phyloP scores from a whole-genome alignment of 1,140 invertebrate genomes.

The Lutraria rhynchaena region DNA sequence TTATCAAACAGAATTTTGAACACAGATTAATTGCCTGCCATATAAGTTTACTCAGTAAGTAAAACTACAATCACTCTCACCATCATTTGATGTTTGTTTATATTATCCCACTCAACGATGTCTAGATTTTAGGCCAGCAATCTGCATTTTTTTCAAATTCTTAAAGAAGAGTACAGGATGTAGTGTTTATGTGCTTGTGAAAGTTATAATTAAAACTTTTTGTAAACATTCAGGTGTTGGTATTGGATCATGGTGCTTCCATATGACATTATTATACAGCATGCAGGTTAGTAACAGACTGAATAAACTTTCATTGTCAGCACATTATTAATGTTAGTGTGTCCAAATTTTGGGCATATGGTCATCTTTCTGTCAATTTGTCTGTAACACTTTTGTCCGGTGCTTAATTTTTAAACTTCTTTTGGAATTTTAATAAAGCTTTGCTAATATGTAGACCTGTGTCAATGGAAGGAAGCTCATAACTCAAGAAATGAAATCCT shows the following conservation, averaged over 20 bases:
- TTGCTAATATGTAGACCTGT: background rate
- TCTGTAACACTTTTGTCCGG: background rate
- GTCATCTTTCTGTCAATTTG: background rate
- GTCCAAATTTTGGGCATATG: background rate
- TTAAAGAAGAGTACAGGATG: too few relatives aligned
- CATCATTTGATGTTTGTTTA: too few relatives aligned
- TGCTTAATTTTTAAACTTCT: background rate
- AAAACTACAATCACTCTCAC: too few relatives aligned
- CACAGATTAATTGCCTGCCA: slow-evolving; percentile 78
- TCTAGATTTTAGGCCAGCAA: too few relatives aligned
- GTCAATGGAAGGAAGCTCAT: background rate
- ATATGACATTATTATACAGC: slow-evolving; percentile 83
- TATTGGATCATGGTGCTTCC: slow-evolving; percentile 83
- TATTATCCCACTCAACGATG: too few relatives aligned
- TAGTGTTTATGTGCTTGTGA: too few relatives aligned
- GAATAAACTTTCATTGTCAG: background rate
- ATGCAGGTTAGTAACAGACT: slow-evolving; percentile 79
- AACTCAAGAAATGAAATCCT: too few relatives aligned
- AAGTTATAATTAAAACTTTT: too few relatives aligned
- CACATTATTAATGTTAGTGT: background rate
- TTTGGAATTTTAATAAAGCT: background rate
- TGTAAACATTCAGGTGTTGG: slow-evolving; percentile 81
- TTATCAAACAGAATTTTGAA: slow-evolving; percentile 73
- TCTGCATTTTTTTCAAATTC: too few relatives aligned
- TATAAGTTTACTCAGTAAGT: slow-evolving; percentile 79